Base-by-base conservation (phyloP, 2,797 vertebrate species). In the Salarias fasciatus region DNA sequence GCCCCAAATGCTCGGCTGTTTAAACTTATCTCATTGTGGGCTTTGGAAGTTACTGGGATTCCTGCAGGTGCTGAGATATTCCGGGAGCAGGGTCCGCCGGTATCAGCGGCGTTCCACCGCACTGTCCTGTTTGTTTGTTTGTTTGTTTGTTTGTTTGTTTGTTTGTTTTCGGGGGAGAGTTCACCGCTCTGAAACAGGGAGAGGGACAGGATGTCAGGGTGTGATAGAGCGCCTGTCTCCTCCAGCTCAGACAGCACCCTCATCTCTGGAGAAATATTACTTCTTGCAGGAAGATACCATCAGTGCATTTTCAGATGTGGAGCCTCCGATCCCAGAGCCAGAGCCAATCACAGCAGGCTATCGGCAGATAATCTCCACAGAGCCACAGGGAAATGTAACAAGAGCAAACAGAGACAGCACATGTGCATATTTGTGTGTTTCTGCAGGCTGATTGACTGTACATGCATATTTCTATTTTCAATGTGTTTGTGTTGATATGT, bases 291-390 rank as follows among this genome's bases (percentile, higher is more conserved):
- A 24, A 68, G 84, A 89, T 88, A 77, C 41, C 69, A 78, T 85
- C 78, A 56, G 57, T 64, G 47, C 62, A 77, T 60, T 65, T 12
- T 53, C 55, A 60, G 62, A 74, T 56, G 46, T 56, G 42, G 53
- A 64, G 62, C 53, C 72, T 52, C 15, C 59, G 3, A 24, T 24
- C 18, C 18, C 18, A 24, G 2, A 70, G 55, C 50, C 41, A 42
- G 38, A 60, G 9, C 69, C 67, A 73, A 72, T 83, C 77, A 2
- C 63, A 31, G 62, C 52, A 63, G 47, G 65, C 53, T 60, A 77
- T 80, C 84, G n/a, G 4, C 40, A 77, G 78, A 86, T 85, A 77
- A 83, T 82, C 82, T 40, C 44, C 3, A 53, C 78, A 79, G 85
- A 84, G 86, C 79, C 79, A 8, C 66, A 74, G 54, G 69, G 33